Percentiles rank a stretch among this genome's conserved stretches.
These are phyloP conservation scores for Ceratina calcarata DNA, from an alignment of 1,140 invertebrate species.

Conservation along the genomic window DNA sequence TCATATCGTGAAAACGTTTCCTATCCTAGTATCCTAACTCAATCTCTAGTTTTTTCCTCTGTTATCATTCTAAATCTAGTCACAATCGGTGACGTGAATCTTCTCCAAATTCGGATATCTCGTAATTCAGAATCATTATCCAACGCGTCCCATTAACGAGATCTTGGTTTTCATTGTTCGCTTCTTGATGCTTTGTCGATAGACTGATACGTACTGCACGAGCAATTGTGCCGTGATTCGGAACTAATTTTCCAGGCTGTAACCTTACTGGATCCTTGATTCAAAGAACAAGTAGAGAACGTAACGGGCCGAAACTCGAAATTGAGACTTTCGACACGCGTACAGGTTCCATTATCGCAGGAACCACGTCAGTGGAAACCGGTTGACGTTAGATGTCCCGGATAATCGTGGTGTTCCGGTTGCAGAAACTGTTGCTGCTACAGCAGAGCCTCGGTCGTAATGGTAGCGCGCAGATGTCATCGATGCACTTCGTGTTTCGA, in stretches of 20 bases:
- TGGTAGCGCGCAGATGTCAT: constrained; percentile 61
- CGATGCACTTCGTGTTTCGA: constrained; percentile 61
- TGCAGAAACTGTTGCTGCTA: constrained; percentile 63
- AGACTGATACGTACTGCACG: background rate
- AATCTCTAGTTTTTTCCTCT: no score
- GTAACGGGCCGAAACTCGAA: background rate
- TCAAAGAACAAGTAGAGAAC: background rate
- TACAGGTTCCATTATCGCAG: constrained; percentile 45
- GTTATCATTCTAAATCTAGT: no score
- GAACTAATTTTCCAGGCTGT: background rate
- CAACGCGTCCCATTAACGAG: no score
- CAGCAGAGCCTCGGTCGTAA: constrained; percentile 48
- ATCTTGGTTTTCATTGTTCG: no score
- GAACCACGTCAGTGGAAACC: constrained; percentile 52
- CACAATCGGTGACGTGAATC: no score
- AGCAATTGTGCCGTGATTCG: background rate
- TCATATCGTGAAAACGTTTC: background rate
- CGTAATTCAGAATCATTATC: no score
- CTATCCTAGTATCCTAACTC: background rate
- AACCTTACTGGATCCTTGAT: background rate
- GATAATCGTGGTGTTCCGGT: constrained; percentile 62
- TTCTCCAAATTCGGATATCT: no score
- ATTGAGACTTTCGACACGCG: constrained; percentile 9
- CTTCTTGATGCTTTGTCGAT: background rate
- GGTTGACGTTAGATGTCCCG: constrained; percentile 59